Evolutionary conservation across 1,140 invertebrate species (phyloP).

Genomic region (Pachyrhynchus sulphureomaculatus): DNA sequence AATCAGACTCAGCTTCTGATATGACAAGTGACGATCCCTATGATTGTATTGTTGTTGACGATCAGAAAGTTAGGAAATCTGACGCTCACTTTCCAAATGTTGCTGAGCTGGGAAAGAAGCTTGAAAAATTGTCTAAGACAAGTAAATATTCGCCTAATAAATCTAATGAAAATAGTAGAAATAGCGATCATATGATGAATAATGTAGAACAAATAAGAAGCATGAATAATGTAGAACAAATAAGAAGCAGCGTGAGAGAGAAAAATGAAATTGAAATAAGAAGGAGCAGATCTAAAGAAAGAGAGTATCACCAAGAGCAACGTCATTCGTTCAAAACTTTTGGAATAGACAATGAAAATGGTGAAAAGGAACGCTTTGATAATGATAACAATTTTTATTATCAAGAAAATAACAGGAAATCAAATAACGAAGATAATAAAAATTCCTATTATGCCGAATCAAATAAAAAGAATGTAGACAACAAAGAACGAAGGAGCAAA

Average conservation of each 20-base stretch:
- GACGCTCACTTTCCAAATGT: conserved; percentile 48
- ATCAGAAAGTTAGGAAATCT: conserved; percentile 56
- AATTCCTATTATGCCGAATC: conserved; percentile 37
- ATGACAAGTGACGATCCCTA: conserved; percentile 70
- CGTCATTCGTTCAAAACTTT: conserved; percentile 46
- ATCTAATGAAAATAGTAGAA: conserved; percentile 22
- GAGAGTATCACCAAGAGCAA: conserved; percentile 38
- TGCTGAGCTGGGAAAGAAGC: conserved; percentile 53
- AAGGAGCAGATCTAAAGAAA: conserved; percentile 25
- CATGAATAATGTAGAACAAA: conserved; percentile 35
- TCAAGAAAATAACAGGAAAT: conserved; percentile 52
- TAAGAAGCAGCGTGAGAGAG: conserved; percentile 35
- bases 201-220: conserved; percentile 37
- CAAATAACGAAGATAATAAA: conserved; percentile 49
- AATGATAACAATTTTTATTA: conserved; percentile 31
- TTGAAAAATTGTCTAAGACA: conserved; percentile 54
- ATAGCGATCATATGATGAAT: not conserved
- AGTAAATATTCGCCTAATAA: conserved; percentile 51
- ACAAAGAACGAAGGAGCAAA: conserved; percentile 51
- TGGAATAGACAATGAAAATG: conserved; percentile 48
- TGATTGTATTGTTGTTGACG: conserved; percentile 72
- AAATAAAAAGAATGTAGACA: conserved; percentile 48
- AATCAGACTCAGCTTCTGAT: conserved; percentile 58
- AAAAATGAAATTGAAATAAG: conserved; percentile 31
- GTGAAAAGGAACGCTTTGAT: conserved; percentile 43